phyloP scores from a whole-genome alignment of 2,113 vertebrate genomes.

The Ailurus styani region DNA sequence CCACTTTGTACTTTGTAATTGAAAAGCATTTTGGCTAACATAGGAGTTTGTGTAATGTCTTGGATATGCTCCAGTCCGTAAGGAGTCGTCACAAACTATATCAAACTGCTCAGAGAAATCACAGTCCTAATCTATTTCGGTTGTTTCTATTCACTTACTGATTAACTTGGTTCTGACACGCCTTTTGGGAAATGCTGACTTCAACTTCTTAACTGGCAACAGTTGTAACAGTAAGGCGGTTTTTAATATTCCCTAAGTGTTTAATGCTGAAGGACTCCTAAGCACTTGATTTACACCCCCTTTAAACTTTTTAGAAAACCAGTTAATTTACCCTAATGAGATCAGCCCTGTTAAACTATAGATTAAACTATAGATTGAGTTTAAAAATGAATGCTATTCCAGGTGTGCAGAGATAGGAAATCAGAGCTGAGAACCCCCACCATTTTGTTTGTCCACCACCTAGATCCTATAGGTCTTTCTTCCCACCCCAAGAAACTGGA shows the following conservation, averaged over 20 bases:
- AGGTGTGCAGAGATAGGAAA: conserved; percentile 2
- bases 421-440: background rate
- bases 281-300: background rate
- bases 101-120: conserved; percentile 13
- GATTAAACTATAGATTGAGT: background rate
- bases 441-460: background rate
- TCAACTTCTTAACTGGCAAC: background rate
- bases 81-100: background rate
- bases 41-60: background rate
- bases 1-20: background rate
- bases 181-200: conserved; percentile 37
- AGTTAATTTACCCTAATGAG: background rate
- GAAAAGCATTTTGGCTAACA: background rate
- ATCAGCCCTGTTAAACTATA: background rate
- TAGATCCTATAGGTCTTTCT: background rate
- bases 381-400: conserved; percentile 23
- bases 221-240: conserved; percentile 28
- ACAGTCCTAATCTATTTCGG: background rate
- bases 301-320: background rate
- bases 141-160: conserved; percentile 44
- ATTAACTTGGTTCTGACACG: conserved; percentile 31
- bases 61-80: background rate
- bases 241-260: conserved; percentile 14
- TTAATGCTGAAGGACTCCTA: background rate
- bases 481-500: background rate